phyloP scores from a whole-genome alignment of 2,888 invertebrate species.

The Archips xylosteana region DNA sequence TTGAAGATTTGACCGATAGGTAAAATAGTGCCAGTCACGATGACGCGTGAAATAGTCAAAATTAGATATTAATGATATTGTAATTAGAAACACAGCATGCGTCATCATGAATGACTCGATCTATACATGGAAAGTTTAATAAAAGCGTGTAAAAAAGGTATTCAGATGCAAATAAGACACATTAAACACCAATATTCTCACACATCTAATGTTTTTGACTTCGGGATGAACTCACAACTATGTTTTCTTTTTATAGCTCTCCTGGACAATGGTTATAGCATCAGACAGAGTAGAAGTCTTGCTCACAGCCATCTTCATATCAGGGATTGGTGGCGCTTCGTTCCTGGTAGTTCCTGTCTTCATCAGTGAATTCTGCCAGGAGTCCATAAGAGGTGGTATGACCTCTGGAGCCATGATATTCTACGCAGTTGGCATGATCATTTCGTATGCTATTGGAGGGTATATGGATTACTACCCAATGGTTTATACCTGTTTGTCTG shows the following conservation, averaged over 20 bases:
- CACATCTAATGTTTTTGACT: too few relatives aligned
- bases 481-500: conserved; percentile 58
- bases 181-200: too few relatives aligned
- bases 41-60: too few relatives aligned
- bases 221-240: too few relatives aligned
- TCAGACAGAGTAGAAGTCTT: conserved; percentile 61
- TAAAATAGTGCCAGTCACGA: too few relatives aligned
- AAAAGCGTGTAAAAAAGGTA: too few relatives aligned
- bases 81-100: too few relatives aligned
- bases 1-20: too few relatives aligned
- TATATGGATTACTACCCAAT: conserved; percentile 59
- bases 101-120: too few relatives aligned
- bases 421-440: conserved; percentile 65
- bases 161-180: too few relatives aligned
- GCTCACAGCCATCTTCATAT: conserved; percentile 61
- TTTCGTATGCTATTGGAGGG: conserved; percentile 68
- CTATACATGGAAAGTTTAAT: too few relatives aligned
- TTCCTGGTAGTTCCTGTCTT: conserved; percentile 63
- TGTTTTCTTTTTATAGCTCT: conserved; percentile 53
- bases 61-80: too few relatives aligned
- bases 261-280: conserved; percentile 62
- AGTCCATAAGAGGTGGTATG: conserved; percentile 69
- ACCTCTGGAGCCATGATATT: conserved; percentile 63
- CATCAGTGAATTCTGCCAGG: conserved; percentile 68
- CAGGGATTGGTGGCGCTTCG: conserved; percentile 60